Base-by-base conservation (phyloP, 2,888 invertebrate genomes). In the Microctonus aethiopoides region DNA sequence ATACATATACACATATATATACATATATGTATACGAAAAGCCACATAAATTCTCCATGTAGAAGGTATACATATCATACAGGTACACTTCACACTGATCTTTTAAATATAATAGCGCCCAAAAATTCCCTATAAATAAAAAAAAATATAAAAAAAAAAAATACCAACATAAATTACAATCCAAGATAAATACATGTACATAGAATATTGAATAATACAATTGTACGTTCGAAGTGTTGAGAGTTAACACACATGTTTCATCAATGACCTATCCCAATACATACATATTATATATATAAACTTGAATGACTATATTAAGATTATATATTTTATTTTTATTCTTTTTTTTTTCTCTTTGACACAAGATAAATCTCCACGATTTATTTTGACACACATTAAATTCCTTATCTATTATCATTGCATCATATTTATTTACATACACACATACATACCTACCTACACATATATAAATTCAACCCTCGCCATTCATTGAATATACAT, bases 261-360 rank as follows among this genome's bases (percentile, higher is more conserved):
- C 68, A 71, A 72, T 76, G 83, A 84, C 84, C 84, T 84, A 84
- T 83, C 83, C 79, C 82, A 84, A 84, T 80, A 78, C 81, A 82
- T 29, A 79, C 80, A 54, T 54, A 54, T 54, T 51, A 54, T 20
- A 54, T 29, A 11, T 57, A 57, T 57, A 26, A 46, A 46, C 46
- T 16, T 46, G 46, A 46, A 46, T 46, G 46, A 46, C 46, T 46
- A 46, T 46, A 46, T 20, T 46, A 7, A 62, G 41, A 62, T 46
- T 46, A 16, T 20, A 16, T 11, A 22, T 4, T 22, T 36, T 60
- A 7, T 60, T 39, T 20, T 60, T 20, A 6, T 29, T 29, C 29
- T 29, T 29, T 46, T 26, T 29, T 29, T 13, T 51, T 7, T 9
- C 20, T 4, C 16, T 36, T 46, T n/a, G 16, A 2, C 6, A 46